These are phyloP conservation scores for Synergus japonicus DNA, from an alignment of 2,888 invertebrate species.

Conservation along the genomic window DNA sequence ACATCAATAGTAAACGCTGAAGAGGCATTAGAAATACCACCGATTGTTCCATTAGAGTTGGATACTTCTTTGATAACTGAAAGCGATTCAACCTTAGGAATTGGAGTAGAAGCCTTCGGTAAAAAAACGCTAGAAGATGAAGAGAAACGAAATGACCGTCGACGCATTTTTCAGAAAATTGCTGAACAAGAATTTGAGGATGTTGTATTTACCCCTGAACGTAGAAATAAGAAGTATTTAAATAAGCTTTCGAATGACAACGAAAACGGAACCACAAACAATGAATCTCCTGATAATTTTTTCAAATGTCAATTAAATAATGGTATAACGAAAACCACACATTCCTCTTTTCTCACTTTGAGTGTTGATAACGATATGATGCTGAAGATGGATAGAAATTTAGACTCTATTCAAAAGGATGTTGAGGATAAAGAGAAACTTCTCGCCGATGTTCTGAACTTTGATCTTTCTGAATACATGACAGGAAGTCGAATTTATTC, in stretches of 20 bases:
- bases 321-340: conserved; percentile 59
- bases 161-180: conserved; percentile 85
- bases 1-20: conserved; percentile 82
- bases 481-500: conserved; percentile 61
- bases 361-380: conserved; percentile 66
- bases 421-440: conserved; percentile 87
- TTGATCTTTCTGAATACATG: conserved; percentile 78
- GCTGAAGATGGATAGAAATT: conserved; percentile 65
- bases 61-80: conserved; percentile 64
- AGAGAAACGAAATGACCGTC: conserved; percentile 78
- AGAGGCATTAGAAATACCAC: conserved; percentile 87
- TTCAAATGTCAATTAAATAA: conserved; percentile 53
- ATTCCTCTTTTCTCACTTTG: conserved; percentile 64
- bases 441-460: conserved; percentile 83
- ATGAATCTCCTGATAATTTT: conserved; percentile 40
- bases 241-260: conserved; percentile 52
- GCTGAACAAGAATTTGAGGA: conserved; percentile 86
- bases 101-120: conserved; percentile 37
- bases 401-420: conserved; percentile 83
- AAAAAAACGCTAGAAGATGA: conserved; percentile 51
- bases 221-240: conserved; percentile 67
- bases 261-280: conserved; percentile 46
- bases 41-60: conserved; percentile 75
- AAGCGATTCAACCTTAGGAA: conserved; percentile 52
- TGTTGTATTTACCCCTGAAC: conserved; percentile 83